Base-by-base conservation (phyloP, 2,888 invertebrate genomes). In the Molanna angustata region DNA sequence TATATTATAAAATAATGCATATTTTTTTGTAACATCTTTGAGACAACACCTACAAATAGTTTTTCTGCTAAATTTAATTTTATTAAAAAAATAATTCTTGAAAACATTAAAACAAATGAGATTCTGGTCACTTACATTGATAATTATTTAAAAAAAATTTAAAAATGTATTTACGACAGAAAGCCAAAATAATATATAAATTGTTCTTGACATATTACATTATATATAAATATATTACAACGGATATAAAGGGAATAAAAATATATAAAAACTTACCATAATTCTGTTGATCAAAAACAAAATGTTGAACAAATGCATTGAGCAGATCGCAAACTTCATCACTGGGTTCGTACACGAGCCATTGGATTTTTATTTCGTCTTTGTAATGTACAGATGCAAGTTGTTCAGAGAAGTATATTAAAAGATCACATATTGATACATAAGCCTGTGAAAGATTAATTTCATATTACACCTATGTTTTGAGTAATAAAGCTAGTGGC, bases 231-330 rank as follows among this genome's bases (percentile, higher is more conserved):
- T n/a, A n/a, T n/a, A n/a, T n/a, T n/a, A n/a, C n/a, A n/a, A n/a
- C n/a, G n/a, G n/a, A n/a, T n/a, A n/a, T n/a, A n/a, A n/a, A n/a
- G n/a, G n/a, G n/a, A n/a, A n/a, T n/a, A n/a, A n/a, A n/a, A n/a
- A n/a, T n/a, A n/a, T 6, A 11, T 13, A 13, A 33, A 33, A 13
- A 53, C 69, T 66, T 72, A 88, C 88, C 89, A 77, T 92, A 92
- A 70, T 94, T 91, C 70, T 93, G 92, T 52, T 93, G 87, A 56
- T 91, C 86, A 73, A 97, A 97, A 4, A 97, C 97, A 69, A 91
- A 90, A 62, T 88, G 86, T 71, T 94, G 93, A 54, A 97, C 90
- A 74, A 96, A 97, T 63, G 83, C 83, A 73, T 93, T 93, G 60
- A 98, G 80, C 67, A 93, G 82, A 56, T 83, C 79, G 69, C 91